Base-by-base conservation (phyloP, 2,797 vertebrate genomes). In the Nannoperca australis region DNA sequence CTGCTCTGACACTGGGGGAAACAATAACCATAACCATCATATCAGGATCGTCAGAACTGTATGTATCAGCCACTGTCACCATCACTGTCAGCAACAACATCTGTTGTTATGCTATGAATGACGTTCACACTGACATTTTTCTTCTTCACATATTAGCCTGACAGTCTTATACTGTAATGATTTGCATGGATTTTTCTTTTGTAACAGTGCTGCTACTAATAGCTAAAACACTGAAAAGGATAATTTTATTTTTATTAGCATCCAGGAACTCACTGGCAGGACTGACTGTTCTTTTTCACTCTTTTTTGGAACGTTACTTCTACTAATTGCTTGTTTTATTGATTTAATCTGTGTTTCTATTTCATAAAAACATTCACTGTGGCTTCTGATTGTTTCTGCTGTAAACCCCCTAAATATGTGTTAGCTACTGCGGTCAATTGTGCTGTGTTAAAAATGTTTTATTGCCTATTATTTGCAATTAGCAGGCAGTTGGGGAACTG, bases 1-100 rank as follows among this genome's bases (percentile, higher is more conserved):
- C 38, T 76, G 55, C 61, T 93, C 94, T 69, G 89, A 81, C 64
- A 85, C 92, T 94, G 54, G 13, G 14, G 73, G 42, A 76, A 55
- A 78, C 12, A 78, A 60, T 18, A 10, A 67, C 14, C 27, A 70
- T 20, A 3, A 44, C 32, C 24, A 62, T 72, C 12, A 45, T 2
- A 66, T 12, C 24, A 38, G 22, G 11, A 24, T 42, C 15, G 64
- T 24, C 20, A 49, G 1, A 22, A 7, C n/a, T 51, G 11, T 17
- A 32, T 36, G 18, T 36, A 20, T 60, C 14, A 49, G 18, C 53
- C 30, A 53, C 13, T 54, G 13, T 22, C 55, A 8, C 17, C 17
- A 45, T 38, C 22, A 38, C 13, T 47, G 20, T 24, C 55, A 13
- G 53, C 22, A 14, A 7, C 20, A 50, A 2, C 17, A 9, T 58